Evolutionary conservation across 2,888 invertebrate genomes (phyloP).

Genomic region (Epirrhoe tristata): DNA sequence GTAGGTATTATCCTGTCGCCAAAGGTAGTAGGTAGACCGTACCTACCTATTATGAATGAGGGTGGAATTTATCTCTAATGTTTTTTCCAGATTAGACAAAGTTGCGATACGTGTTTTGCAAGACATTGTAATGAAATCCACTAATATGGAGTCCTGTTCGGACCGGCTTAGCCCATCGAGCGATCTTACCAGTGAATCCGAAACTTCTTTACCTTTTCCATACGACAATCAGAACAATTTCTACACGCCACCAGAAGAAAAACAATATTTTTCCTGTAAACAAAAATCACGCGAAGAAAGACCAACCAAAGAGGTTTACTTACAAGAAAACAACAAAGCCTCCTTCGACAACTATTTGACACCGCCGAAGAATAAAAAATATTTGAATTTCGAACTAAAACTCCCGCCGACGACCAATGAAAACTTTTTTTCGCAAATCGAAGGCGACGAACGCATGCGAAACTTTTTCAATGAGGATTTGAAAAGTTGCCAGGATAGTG

Average conservation of each 20-base stretch:
- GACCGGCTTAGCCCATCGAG: slow-evolving; percentile 79
- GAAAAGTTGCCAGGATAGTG: slow-evolving; percentile 75
- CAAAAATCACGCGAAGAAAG: slow-evolving; percentile 69
- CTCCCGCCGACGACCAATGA: slow-evolving; percentile 73
- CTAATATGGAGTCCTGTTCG: slow-evolving; percentile 77
- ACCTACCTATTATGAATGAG: too few species aligned
- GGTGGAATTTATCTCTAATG: not conserved
- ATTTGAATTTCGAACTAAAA: slow-evolving; percentile 80
- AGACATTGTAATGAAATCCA: slow-evolving; percentile 75
- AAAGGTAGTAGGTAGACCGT: too few species aligned
- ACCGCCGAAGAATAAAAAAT: slow-evolving; percentile 73
- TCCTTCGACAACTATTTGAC: slow-evolving; percentile 71
- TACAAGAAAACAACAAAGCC: slow-evolving; percentile 75
- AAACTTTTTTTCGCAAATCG: slow-evolving; percentile 73
- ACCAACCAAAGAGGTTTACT: slow-evolving; percentile 65
- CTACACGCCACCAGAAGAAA: slow-evolving; percentile 66
- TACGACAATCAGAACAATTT: slow-evolving; percentile 75
- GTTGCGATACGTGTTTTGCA: slow-evolving; percentile 10
- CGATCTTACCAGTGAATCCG: slow-evolving; percentile 78
- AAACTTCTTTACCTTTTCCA: slow-evolving; percentile 75
- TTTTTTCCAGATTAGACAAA: slow-evolving; percentile 18
- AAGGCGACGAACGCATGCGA: slow-evolving; percentile 71
- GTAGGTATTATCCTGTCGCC: too few species aligned
- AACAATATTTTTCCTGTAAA: slow-evolving; percentile 75
- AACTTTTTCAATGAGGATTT: slow-evolving; percentile 70